Conservation (phyloP, 2,888 invertebrate species). For the Campopleginae sp. region DNA sequence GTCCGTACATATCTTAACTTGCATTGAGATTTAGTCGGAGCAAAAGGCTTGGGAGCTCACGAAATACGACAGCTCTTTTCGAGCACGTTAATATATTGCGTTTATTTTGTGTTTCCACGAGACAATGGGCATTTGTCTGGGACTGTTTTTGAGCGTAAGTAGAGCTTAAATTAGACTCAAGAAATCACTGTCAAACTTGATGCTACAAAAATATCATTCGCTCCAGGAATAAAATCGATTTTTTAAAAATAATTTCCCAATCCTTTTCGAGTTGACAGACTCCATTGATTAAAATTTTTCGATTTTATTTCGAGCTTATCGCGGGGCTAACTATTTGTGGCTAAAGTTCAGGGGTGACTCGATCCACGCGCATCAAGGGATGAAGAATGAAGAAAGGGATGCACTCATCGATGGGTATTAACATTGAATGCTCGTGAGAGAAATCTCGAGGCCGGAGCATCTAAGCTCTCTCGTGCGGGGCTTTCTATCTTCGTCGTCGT, state of each 20-base stretch:
- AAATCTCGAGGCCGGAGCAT: conserved; percentile 55
- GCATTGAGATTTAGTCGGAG: conserved; percentile 55
- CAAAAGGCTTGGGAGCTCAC: conserved; percentile 1
- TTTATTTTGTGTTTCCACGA: conserved; percentile 29
- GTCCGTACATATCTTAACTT: not conserved
- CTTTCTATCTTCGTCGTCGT: conserved; percentile 49
- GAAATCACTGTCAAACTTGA: conserved; percentile 26
- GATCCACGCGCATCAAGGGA: conserved; percentile 21
- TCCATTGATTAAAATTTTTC: not conserved
- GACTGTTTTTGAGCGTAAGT: conserved; percentile 52
- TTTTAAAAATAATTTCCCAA: not conserved
- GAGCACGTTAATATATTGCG: conserved; percentile 42
- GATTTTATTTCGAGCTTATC: not conserved
- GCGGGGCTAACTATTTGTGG: not conserved
- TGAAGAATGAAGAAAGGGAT: conserved; percentile 32
- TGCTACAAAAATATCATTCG: not conserved
- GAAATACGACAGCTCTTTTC: conserved; percentile 44
- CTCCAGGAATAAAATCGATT: not conserved
- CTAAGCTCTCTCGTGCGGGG: conserved; percentile 36
- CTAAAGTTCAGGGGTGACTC: conserved; percentile 14
- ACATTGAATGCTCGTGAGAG: conserved; percentile 78
- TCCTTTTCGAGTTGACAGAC: not conserved
- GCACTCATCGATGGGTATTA: conserved; percentile 74
- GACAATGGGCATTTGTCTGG: conserved; percentile 68
- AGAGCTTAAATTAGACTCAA: conserved; percentile 73